These are phyloP conservation scores for Heliornis fulica DNA, from an alignment of 2,113 vertebrate genomes.

Conservation along the genomic window DNA sequence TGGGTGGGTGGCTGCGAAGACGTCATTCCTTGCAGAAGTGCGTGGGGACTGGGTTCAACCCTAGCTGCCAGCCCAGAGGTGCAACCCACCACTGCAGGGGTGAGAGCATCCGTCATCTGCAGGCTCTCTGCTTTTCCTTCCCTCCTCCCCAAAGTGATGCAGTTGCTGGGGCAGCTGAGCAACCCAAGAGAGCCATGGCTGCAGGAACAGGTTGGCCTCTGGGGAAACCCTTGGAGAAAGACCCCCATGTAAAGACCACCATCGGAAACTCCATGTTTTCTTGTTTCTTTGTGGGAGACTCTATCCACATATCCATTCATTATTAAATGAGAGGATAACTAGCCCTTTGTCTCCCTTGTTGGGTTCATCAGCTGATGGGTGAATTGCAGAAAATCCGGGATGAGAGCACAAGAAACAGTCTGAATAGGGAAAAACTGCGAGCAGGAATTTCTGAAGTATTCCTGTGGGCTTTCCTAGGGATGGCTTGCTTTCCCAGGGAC, in stretches of 20 bases:
- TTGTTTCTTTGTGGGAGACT: neutral
- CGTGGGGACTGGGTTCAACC: neutral
- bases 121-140: neutral
- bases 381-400: neutral
- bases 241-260: neutral
- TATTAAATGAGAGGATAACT: neutral
- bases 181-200: neutral
- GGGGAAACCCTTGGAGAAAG: neutral
- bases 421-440: neutral
- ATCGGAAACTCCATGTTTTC: neutral
- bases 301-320: rapidly evolving
- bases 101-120: rapidly evolving
- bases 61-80: neutral
- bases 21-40: rapidly evolving
- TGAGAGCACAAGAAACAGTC: neutral
- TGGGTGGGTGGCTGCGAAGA: neutral
- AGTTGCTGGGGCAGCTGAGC: rapidly evolving
- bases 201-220: neutral
- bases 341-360: neutral
- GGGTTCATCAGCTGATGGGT: neutral
- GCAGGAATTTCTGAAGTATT: constrained; percentile 12
- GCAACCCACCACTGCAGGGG: rapidly evolving
- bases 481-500: constrained; percentile 30
- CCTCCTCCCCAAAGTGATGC: rapidly evolving
- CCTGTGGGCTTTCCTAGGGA: constrained; percentile 25